Percentiles rank a stretch among this genome's conserved stretches.
Evolutionary conservation across 2,888 invertebrate genomes (phyloP).

Genomic region (Cataglyphis altisquamis): DNA sequence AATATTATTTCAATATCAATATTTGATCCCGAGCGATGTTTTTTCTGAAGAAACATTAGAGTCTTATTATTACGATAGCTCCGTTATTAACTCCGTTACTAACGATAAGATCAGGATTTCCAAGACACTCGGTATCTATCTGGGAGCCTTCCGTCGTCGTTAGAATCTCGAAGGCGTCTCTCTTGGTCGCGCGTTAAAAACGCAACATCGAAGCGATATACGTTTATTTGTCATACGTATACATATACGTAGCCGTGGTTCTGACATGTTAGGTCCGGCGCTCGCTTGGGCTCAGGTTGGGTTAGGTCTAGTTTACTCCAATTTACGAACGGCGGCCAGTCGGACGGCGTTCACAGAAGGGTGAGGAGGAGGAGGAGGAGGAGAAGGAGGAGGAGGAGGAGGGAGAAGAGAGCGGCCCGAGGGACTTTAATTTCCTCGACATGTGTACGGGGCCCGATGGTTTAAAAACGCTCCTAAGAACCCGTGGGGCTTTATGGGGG

Average conservation of each 20-base stretch:
- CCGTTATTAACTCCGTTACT: background rate
- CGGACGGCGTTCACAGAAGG: background rate
- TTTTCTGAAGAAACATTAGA: background rate
- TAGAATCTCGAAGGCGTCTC: slow-evolving; percentile 48
- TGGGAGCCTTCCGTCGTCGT: slow-evolving; percentile 17
- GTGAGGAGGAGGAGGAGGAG: background rate
- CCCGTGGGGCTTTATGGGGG: slow-evolving; percentile 68
- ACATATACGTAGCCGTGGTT: slow-evolving; percentile 31
- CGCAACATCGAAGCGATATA: slow-evolving; percentile 33
- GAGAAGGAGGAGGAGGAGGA: too few species aligned
- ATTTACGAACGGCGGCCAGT: slow-evolving; percentile 51
- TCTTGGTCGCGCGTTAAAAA: slow-evolving; percentile 46
- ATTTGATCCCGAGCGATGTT: background rate
- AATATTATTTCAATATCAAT: background rate
- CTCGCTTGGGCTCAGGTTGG: slow-evolving; percentile 33
- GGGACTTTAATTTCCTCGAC: slow-evolving; percentile 63
- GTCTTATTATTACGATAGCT: background rate
- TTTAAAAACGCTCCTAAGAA: slow-evolving; percentile 54
- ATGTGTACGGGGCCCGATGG: slow-evolving; percentile 49
- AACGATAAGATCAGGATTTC: background rate
- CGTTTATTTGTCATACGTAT: slow-evolving; percentile 53
- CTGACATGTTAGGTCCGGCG: slow-evolving; percentile 47
- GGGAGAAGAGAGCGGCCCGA: slow-evolving; percentile 36
- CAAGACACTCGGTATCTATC: background rate
- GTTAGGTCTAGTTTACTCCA: slow-evolving; percentile 56